These are phyloP conservation scores for Chascanopsetta lugubris DNA, from an alignment of 2,113 vertebrate genomes.

Conservation along the genomic window DNA sequence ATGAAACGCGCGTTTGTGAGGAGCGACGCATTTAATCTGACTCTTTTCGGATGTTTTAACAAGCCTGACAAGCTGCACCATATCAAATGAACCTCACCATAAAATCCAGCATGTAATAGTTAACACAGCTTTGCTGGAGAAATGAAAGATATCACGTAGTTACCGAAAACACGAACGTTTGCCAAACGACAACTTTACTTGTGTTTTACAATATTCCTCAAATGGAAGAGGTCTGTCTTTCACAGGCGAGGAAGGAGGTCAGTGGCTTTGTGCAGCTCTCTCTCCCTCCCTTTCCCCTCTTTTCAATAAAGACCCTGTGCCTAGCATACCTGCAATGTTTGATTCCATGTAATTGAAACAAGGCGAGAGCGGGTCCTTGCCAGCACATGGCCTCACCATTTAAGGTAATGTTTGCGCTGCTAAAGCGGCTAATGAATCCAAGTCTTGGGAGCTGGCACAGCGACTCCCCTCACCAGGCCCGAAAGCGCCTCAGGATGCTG, in stretches of 20 bases:
- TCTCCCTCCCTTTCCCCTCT: slow-evolving; percentile 45
- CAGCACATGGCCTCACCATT: slow-evolving; percentile 80
- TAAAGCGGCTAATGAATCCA: slow-evolving; percentile 82
- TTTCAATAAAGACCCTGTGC: slow-evolving; percentile 71
- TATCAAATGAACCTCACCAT: slow-evolving; percentile 70
- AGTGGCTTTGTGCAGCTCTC: slow-evolving; percentile 58
- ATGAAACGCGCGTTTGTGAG: slow-evolving; percentile 61
- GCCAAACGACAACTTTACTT: slow-evolving; percentile 75
- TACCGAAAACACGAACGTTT: slow-evolving; percentile 61
- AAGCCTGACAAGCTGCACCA: slow-evolving; percentile 71
- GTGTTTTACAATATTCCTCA: slow-evolving; percentile 67
- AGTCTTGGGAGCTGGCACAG: slow-evolving; percentile 78
- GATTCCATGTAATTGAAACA: slow-evolving; percentile 83
- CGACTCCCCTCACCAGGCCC: slow-evolving; percentile 69
- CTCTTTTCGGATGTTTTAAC: slow-evolving; percentile 73
- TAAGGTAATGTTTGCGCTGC: slow-evolving; percentile 83
- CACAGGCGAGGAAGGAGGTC: slow-evolving; percentile 51
- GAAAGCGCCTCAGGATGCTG: slow-evolving; percentile 76
- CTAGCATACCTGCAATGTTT: slow-evolving; percentile 81
- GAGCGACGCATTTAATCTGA: slow-evolving; percentile 63
- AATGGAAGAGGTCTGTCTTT: slow-evolving; percentile 64
- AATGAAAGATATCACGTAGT: slow-evolving; percentile 61
- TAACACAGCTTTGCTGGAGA: slow-evolving; percentile 58
- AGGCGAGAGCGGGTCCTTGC: slow-evolving; percentile 72
- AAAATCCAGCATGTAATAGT: slow-evolving; percentile 66